These are phyloP conservation scores for Pangasius mekongensis DNA, from an alignment of 2,797 vertebrate genomes.

Conservation along the genomic window DNA sequence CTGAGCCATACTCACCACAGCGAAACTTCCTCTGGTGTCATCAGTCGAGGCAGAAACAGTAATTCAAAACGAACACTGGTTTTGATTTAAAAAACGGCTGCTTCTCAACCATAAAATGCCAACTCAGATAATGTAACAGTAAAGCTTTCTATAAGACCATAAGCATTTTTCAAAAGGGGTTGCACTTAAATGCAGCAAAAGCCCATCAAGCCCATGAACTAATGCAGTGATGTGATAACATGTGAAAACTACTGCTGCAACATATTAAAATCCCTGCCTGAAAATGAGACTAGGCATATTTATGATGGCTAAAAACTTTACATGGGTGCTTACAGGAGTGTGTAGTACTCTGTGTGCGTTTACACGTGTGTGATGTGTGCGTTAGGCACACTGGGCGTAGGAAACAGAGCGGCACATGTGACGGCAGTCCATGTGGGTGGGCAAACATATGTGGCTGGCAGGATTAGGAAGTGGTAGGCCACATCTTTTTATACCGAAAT, in stretches of 20 bases:
- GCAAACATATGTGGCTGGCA: conserved; percentile 79
- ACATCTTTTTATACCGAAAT: conserved; percentile 83
- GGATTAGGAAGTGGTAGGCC: conserved; percentile 89
- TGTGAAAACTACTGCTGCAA: conserved; percentile 38
- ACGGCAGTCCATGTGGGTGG: conserved; percentile 80
- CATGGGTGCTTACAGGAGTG: conserved; percentile 32
- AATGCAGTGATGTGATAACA: conserved; percentile 33
- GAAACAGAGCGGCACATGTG: conserved; percentile 62
- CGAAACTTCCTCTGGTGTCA: conserved; percentile 25
- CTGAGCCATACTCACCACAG: conserved; percentile 9
- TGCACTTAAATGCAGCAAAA: conserved; percentile 5
- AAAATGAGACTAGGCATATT: conserved; percentile 29
- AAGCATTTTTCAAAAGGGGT: conserved; percentile 24
- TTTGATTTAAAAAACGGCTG: conserved; percentile 14
- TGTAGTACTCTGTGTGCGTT: conserved; percentile 28
- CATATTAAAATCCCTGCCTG: conserved; percentile 21
- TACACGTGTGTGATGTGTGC: conserved; percentile 31
- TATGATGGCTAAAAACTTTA: conserved; percentile 26
- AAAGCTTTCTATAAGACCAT: conserved; percentile 13
- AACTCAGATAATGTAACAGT: conserved; percentile 20
- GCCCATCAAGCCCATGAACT: conserved; percentile 19
- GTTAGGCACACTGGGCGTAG: conserved; percentile 46
- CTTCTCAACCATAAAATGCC: conserved; percentile 11
- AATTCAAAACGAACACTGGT: conserved; percentile 17
- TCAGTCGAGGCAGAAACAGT: not conserved